These are phyloP conservation scores for Hydrotaea diabolus DNA, from an alignment of 2,888 invertebrate species.

Conservation along the genomic window DNA sequence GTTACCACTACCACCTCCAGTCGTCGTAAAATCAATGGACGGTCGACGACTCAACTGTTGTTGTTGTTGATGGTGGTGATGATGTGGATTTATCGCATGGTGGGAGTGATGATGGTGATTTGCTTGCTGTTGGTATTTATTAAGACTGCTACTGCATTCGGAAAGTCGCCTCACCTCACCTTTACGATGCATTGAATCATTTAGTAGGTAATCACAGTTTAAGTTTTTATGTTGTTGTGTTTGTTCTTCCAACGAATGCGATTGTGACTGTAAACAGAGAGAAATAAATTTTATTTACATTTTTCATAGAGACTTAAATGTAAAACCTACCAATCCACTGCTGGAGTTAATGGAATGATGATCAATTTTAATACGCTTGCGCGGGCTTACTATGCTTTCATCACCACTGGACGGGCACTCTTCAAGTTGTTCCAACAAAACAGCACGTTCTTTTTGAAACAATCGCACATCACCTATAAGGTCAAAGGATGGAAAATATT, in stretches of 20 bases:
- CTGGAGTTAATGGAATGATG: slow-evolving; percentile 80
- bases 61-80: slow-evolving; percentile 70
- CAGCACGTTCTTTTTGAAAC: slow-evolving; percentile 87
- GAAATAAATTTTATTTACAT: slow-evolving; percentile 14
- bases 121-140: slow-evolving; percentile 71
- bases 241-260: slow-evolving; percentile 71
- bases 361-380: slow-evolving; percentile 85
- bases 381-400: slow-evolving; percentile 84
- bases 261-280: slow-evolving; percentile 70
- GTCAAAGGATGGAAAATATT: background rate
- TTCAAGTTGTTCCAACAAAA: slow-evolving; percentile 86
- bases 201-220: slow-evolving; percentile 81
- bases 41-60: slow-evolving; percentile 81
- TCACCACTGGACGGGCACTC: slow-evolving; percentile 88
- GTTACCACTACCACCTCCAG: slow-evolving; percentile 70
- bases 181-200: slow-evolving; percentile 77
- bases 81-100: slow-evolving; percentile 71
- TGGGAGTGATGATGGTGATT: slow-evolving; percentile 70
- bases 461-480: slow-evolving; percentile 84
- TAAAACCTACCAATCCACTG: slow-evolving; percentile 76
- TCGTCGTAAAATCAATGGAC: slow-evolving; percentile 81
- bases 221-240: slow-evolving; percentile 72
- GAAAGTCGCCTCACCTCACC: slow-evolving; percentile 82
- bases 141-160: slow-evolving; percentile 75
- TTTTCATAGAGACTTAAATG: slow-evolving; percentile 11